These are phyloP conservation scores for Caenorhabditis sulstoni DNA, from an alignment of 2,888 invertebrate genomes.

Conservation along the genomic window DNA sequence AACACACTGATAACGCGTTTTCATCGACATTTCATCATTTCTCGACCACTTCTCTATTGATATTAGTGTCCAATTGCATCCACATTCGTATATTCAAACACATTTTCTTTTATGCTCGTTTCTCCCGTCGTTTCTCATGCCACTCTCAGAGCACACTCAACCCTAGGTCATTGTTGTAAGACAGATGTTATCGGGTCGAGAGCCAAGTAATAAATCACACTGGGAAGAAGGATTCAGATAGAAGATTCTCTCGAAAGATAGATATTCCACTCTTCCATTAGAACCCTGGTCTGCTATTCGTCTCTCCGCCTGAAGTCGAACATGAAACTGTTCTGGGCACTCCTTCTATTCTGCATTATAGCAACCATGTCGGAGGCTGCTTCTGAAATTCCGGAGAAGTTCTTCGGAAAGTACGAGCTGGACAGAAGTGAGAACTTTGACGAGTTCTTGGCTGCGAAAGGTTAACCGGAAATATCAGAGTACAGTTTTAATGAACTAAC, in stretches of 20 bases:
- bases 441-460: conserved; percentile 78
- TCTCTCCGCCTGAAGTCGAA: background rate
- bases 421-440: conserved; percentile 80
- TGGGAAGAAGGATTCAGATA: conserved; percentile 4
- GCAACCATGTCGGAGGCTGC: conserved; percentile 43
- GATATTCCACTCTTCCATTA: conserved; percentile 6
- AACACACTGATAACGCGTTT: conserved; percentile 44
- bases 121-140: background rate
- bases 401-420: conserved; percentile 76
- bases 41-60: background rate
- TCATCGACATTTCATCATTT: conserved; percentile 26
- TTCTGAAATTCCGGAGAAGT: conserved; percentile 72
- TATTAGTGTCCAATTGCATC: background rate
- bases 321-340: conserved; percentile 37
- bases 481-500: background rate
- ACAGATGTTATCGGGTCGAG: conserved; percentile 38
- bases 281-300: conserved; percentile 1
- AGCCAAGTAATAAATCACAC: conserved; percentile 40
- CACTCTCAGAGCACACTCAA: conserved; percentile 24
- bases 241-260: conserved; percentile 1
- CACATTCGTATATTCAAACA: background rate
- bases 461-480: conserved; percentile 34
- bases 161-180: conserved; percentile 30
- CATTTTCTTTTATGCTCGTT: background rate
- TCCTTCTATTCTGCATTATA: conserved; percentile 45